Conservation (phyloP, 2,888 invertebrate genomes). For the Phoronis australis region DNA sequence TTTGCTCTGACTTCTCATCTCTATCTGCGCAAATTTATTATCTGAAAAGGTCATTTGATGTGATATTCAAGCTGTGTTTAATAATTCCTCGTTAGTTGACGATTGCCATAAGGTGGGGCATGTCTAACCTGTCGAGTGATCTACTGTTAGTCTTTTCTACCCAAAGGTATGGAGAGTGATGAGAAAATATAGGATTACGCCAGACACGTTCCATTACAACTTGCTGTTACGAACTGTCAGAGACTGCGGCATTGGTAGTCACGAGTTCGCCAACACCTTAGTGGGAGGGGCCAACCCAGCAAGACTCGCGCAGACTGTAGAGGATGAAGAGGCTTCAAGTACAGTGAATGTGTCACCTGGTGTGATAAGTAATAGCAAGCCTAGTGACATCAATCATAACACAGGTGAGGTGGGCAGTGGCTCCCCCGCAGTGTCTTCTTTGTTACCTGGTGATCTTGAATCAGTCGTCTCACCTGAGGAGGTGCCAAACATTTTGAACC, state of each 20-base stretch:
- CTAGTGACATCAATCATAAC: background rate
- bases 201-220: slow-evolving; percentile 72
- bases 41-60: no score
- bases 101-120: no score
- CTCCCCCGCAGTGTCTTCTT: no score
- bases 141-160: no score
- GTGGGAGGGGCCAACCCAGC: slow-evolving; percentile 3
- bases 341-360: background rate
- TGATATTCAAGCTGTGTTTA: no score
- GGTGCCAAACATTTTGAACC: slow-evolving; percentile 6
- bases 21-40: no score
- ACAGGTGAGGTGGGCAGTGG: background rate
- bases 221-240: slow-evolving; percentile 72
- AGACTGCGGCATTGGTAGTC: slow-evolving; percentile 74
- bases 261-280: slow-evolving; percentile 5
- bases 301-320: background rate
- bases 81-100: no score
- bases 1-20: no score
- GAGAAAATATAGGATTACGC: no score
- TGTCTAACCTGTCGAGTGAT: no score
- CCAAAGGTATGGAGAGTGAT: no score
- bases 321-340: background rate
- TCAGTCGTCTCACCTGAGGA: background rate
- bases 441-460: background rate
- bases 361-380: background rate